Evolutionary conservation across 2,797 vertebrate genomes (phyloP).

Genomic region (Myoxocephalus aenaeus): DNA sequence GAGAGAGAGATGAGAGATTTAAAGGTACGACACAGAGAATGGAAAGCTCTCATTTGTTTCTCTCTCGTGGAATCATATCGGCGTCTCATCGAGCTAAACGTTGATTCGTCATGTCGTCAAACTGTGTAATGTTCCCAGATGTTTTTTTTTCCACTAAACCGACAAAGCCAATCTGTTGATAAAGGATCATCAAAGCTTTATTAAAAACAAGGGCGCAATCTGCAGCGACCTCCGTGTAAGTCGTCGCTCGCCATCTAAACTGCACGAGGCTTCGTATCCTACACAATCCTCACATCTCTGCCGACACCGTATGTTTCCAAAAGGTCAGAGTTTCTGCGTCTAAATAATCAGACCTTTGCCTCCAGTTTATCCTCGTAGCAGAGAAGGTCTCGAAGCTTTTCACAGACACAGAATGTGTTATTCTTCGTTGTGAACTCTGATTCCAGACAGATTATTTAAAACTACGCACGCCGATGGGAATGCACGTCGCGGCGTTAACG

Average conservation of each 20-base stretch:
- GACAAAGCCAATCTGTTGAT: constrained; percentile 46
- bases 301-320: constrained; percentile 10
- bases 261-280: neutral
- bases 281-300: constrained; percentile 3
- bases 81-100: constrained; percentile 34
- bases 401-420: neutral
- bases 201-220: constrained; percentile 29
- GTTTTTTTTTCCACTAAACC: constrained; percentile 22
- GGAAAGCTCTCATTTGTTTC: constrained; percentile 50
- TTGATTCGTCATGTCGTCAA: constrained; percentile 41
- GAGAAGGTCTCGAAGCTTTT: constrained; percentile 2
- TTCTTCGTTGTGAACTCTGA: neutral
- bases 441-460: neutral
- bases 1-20: constrained; percentile 52
- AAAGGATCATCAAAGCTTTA: constrained; percentile 25
- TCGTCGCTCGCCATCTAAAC: neutral
- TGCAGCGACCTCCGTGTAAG: constrained; percentile 26
- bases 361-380: constrained; percentile 1
- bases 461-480: neutral
- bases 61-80: constrained; percentile 25
- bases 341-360: constrained; percentile 24
- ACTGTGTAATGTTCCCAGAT: constrained; percentile 45
- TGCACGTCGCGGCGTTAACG: neutral
- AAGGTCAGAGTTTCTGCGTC: constrained; percentile 45
- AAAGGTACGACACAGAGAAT: constrained; percentile 54